A percentile compares a stretch with the other conserved stretches of the same genome.
These are phyloP conservation scores for Alligator mississippiensis DNA, from an alignment of 2,113 vertebrate species.

Conservation along the genomic window DNA sequence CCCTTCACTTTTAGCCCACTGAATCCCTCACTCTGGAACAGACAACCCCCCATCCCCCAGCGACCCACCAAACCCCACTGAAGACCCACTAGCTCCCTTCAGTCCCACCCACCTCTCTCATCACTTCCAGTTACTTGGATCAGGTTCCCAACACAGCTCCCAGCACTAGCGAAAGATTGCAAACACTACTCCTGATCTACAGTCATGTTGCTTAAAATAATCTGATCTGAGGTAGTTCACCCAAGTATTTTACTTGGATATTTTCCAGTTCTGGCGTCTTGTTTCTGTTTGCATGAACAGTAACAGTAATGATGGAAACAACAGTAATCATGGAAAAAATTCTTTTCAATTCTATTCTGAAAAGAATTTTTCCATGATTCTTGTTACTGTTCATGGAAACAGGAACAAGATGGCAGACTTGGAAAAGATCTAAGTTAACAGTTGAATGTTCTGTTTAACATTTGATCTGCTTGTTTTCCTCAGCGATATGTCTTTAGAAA, in stretches of 20 bases:
- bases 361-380: neutral
- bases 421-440: neutral
- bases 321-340: neutral
- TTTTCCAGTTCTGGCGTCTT: neutral
- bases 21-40: too few relatives aligned
- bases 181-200: neutral
- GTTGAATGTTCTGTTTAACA: neutral
- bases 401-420: neutral
- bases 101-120: too few relatives aligned
- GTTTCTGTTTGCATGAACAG: neutral
- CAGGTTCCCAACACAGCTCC: too few relatives aligned
- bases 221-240: slow-evolving; percentile 3
- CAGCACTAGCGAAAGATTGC: too few relatives aligned
- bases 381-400: neutral
- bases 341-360: too few relatives aligned
- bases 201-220: slow-evolving; percentile 7
- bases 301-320: neutral
- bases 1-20: too few relatives aligned
- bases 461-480: neutral
- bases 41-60: too few relatives aligned
- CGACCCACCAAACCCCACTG: too few relatives aligned
- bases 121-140: too few relatives aligned
- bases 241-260: too few relatives aligned
- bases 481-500: neutral
- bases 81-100: too few relatives aligned